Evolutionary conservation across 2,113 vertebrate species (phyloP).

Genomic region (Edolisoma coerulescens): DNA sequence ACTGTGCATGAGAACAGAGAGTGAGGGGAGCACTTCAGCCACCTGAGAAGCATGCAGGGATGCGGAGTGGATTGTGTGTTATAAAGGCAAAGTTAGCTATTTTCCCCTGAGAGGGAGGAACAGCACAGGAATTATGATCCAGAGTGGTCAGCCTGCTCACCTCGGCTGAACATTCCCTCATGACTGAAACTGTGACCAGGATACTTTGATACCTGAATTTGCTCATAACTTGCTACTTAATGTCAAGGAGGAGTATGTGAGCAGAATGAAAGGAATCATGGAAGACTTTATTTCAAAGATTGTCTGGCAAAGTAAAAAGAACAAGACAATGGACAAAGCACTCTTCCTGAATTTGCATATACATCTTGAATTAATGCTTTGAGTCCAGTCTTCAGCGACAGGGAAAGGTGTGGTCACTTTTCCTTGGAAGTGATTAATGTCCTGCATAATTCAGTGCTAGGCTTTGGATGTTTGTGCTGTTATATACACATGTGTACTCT

Average conservation of each 20-base stretch:
- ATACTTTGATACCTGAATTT: neutral
- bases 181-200: neutral
- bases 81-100: fast-evolving
- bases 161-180: neutral
- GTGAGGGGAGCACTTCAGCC: neutral
- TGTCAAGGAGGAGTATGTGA: neutral
- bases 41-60: neutral
- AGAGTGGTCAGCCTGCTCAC: neutral
- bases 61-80: neutral
- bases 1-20: neutral
- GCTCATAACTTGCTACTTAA: neutral
- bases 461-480: neutral
- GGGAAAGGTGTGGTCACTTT: neutral
- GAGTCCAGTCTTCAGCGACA: neutral
- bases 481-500: neutral
- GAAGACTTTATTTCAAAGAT: neutral
- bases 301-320: neutral
- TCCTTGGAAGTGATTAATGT: neutral
- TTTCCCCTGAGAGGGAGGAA: neutral
- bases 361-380: neutral
- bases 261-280: neutral
- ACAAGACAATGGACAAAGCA: neutral
- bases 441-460: neutral
- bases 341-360: neutral
- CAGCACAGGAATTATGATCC: neutral